Evolutionary conservation across 35 echinoderm and acorn worm genomes (phyloP).

Genomic region (Anneissia japonica): DNA sequence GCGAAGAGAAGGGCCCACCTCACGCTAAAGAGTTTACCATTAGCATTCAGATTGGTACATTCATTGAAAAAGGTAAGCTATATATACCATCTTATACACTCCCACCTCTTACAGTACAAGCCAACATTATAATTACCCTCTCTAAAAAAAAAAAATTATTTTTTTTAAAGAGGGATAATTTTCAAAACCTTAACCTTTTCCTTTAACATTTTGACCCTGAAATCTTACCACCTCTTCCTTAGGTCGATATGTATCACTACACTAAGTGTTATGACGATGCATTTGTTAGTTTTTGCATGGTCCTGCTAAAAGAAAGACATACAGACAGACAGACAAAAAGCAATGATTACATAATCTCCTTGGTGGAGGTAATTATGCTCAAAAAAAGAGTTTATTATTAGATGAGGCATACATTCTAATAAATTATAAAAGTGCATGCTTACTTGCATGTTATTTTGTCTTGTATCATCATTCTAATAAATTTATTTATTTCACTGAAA

Average conservation of each 20-base stretch:
- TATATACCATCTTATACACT: neutral
- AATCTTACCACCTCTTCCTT: neutral
- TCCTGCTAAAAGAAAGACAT: no score
- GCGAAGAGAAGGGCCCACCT: constrained; percentile 71
- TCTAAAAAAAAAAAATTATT: neutral
- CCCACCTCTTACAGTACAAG: neutral
- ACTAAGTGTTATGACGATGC: no score
- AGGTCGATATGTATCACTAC: neutral
- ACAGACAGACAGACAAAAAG: no score
- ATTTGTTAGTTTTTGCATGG: no score
- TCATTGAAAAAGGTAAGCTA: constrained; percentile 69
- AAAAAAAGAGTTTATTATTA: no score
- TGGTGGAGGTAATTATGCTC: neutral
- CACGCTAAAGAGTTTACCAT: constrained; percentile 85
- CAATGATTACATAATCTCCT: no score
- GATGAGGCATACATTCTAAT: no score
- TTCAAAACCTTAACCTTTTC: neutral
- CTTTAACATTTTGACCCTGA: neutral
- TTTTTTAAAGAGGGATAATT: neutral
- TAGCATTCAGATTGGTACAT: constrained; percentile 56
- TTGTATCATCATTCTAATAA: no score
- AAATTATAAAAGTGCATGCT: no score
- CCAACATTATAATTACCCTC: neutral
- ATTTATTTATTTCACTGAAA: no score
- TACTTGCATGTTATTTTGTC: no score